Percentiles rank a stretch among this genome's conserved stretches.
Evolutionary conservation across 2,888 invertebrate genomes (phyloP).

Genomic region (Catotricha subobsoleta): DNA sequence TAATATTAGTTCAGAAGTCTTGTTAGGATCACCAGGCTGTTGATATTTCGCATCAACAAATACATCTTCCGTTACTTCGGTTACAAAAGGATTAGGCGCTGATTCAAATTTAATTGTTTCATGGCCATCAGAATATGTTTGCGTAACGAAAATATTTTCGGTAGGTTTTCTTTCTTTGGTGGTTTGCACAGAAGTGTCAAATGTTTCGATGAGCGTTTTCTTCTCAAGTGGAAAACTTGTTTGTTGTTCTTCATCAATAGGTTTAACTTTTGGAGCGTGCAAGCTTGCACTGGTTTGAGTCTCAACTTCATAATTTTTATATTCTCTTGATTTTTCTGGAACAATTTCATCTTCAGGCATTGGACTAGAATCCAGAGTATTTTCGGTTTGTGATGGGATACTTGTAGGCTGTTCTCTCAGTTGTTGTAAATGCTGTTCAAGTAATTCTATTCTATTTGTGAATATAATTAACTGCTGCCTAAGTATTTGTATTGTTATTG

Average conservation of each 20-base stretch:
- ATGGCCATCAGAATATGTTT: constrained; percentile 42
- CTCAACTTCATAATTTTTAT: constrained; percentile 36
- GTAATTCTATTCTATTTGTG: constrained; percentile 37
- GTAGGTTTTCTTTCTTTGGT: constrained; percentile 30
- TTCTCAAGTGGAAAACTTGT: constrained; percentile 32
- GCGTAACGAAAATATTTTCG: constrained; percentile 48
- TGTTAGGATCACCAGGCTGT: constrained; percentile 33
- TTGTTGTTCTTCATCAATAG: constrained; percentile 43
- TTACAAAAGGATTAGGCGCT: constrained; percentile 34
- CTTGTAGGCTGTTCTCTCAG: constrained; percentile 14
- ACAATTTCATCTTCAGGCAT: constrained; percentile 49
- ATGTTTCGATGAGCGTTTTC: constrained; percentile 16
- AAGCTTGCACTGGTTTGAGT: constrained; percentile 48
- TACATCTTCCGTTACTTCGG: constrained; percentile 40
- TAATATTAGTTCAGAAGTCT: constrained; percentile 49
- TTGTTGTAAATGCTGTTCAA: constrained; percentile 26
- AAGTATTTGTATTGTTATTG: constrained; percentile 36
- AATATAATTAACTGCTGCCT: constrained; percentile 43
- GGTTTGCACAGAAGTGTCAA: constrained; percentile 25
- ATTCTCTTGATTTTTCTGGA: constrained; percentile 15
- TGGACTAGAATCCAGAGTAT: constrained; percentile 48
- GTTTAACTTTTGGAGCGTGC: constrained; percentile 31
- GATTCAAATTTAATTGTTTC: constrained; percentile 58
- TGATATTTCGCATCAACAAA: constrained; percentile 56
- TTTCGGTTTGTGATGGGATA: constrained; percentile 33